Evolutionary conservation across 1,140 invertebrate species (phyloP), one percentile per base, ranked within the genome.

Genomic region (Patella vulgata): DNA sequence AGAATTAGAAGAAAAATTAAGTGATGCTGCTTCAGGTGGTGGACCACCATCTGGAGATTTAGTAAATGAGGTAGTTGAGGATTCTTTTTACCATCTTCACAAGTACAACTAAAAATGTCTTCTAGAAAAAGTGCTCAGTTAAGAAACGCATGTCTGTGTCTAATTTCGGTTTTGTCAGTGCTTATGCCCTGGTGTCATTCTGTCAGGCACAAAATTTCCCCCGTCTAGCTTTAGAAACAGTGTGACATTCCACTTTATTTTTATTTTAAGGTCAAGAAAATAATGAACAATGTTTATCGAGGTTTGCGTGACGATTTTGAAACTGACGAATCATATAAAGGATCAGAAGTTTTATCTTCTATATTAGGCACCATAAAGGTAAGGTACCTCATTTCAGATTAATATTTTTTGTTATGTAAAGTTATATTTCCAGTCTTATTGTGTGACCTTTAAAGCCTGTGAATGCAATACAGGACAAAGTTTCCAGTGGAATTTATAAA

Each of bases 261-360:
- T 39, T 60, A 51, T 54, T 59, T 57, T 17, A 57, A 84, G 78
- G 77, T 84, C 25, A 84, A 84, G 73, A 83, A 82, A 55, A 77
- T 84, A 46, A 84, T 84, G 83, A 84, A 83, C 70, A 71, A 67
- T 27, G 81, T 82, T 8, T 83, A 75, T 67, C 75, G 78, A 48
- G 64, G 63, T 39, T 59, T 82, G 54, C 63, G 80, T 12, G 68
- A 47, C 21, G 66, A 80, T 54, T 82, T 84, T 73, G 72, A 78
- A 30, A 59, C 66, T 2, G 77, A 77, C 4, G 73, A 75, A 31
- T 68, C 47, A 19, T 83, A 84, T 60, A 54, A 57, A 25, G 83
- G 82, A 19, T 46, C 61, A 50, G 77, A 79, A 46, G 68, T 83
- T 11, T 62, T 82, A 21, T 42, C 68, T 33, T 71, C 63, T 28